These are phyloP conservation scores for Drosophila seguyi DNA, from an alignment of 1,140 invertebrate species.

Conservation along the genomic window DNA sequence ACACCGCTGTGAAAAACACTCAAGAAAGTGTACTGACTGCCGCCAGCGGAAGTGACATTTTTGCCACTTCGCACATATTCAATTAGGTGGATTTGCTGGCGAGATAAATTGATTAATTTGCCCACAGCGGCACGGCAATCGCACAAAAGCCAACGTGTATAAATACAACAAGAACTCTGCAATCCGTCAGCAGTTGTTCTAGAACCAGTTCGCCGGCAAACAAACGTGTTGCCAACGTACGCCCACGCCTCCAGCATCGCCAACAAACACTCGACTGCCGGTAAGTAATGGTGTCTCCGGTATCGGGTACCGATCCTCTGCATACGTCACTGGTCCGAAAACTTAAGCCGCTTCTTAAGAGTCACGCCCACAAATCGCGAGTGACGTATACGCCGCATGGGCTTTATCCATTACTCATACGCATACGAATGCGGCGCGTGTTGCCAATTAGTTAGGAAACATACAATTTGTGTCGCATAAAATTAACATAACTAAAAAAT, in stretches of 20 bases:
- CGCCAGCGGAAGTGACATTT: conserved; percentile 72
- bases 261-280: conserved; percentile 56
- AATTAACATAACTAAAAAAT: conserved; percentile 66
- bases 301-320: conserved; percentile 27
- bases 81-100: conserved; percentile 70
- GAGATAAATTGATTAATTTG: conserved; percentile 78
- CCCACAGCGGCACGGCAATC: conserved; percentile 19
- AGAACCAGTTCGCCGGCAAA: conserved; percentile 77
- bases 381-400: conserved; percentile 58
- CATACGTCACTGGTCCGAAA: conserved; percentile 63
- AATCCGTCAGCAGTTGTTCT: conserved; percentile 51
- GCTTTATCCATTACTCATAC: conserved; percentile 59
- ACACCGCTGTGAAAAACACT: conserved; percentile 54
- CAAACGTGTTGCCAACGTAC: conserved; percentile 56
- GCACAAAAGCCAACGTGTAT: conserved; percentile 46
- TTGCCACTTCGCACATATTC: conserved; percentile 58
- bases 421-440: conserved; percentile 57
- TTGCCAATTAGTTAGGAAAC: conserved; percentile 65
- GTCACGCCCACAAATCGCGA: conserved; percentile 65
- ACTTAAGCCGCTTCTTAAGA: conserved; percentile 46
- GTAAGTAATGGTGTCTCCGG: conserved; percentile 43
- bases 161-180: conserved; percentile 81
- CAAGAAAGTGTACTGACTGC: conserved; percentile 59
- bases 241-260: conserved; percentile 44
- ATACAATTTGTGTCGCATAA: conserved; percentile 58